A percentile compares a stretch with the other conserved stretches of the same genome.
Evolutionary conservation across 92 coral and sea anemone species (phyloP).

Genomic region (Palythoa grandiflora): DNA sequence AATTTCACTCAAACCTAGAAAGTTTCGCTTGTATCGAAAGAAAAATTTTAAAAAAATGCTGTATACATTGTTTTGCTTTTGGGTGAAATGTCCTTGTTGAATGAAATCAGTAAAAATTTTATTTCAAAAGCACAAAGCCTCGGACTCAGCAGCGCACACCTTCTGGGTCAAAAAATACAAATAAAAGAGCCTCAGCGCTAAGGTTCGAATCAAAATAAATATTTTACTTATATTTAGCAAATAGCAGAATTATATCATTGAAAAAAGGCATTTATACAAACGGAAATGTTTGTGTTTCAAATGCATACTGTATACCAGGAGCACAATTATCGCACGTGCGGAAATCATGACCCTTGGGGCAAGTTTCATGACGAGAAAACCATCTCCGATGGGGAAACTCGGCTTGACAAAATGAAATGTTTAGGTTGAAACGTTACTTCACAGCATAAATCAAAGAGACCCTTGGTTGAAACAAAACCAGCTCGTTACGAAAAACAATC

Average conservation of each 20-base stretch:
- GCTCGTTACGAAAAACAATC: conserved; percentile 37
- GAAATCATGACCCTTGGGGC: conserved; percentile 34
- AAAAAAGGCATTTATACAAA: conserved; percentile 28
- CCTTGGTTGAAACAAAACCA: conserved; percentile 43
- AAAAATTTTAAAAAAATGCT: conserved; percentile 10
- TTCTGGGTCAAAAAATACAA: conserved; percentile 24
- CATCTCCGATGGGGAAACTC: conserved; percentile 37
- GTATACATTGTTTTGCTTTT: conserved; percentile 32
- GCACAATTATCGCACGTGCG: conserved; percentile 25
- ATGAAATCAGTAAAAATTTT: conserved; percentile 34
- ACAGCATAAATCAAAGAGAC: conserved; percentile 34
- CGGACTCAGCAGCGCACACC: conserved; percentile 33
- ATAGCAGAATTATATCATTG: conserved; percentile 26
- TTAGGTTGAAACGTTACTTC: conserved; percentile 26
- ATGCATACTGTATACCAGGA: conserved; percentile 32
- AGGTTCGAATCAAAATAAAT: conserved; percentile 24
- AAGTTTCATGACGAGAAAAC: conserved; percentile 42
- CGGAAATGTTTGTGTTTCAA: conserved; percentile 38
- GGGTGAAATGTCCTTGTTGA: conserved; percentile 38
- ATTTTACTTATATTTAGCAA: conserved; percentile 21
- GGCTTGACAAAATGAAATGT: conserved; percentile 38
- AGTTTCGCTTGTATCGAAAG: conserved; percentile 17
- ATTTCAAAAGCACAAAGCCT: conserved; percentile 28
- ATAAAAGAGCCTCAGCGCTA: conserved; percentile 32
- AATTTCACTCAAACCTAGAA: not conserved